A percentile compares a stretch with the other conserved stretches of the same genome.
These are phyloP conservation scores for Copsychus sechellarum DNA, from an alignment of 2,113 vertebrate genomes.

Conservation along the genomic window DNA sequence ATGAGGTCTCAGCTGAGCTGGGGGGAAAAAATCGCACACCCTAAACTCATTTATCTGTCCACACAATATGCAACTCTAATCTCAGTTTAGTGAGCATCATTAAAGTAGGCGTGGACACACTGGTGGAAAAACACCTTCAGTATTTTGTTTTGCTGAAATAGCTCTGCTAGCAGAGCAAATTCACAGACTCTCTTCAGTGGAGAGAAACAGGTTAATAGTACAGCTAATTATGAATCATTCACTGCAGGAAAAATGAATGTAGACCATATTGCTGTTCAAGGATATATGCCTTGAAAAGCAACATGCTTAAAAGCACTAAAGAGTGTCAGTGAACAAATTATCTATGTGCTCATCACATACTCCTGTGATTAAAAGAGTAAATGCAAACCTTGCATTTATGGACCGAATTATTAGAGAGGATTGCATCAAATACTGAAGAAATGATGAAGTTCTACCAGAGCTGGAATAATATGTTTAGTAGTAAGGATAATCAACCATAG, in stretches of 20 bases:
- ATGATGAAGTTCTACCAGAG: background rate
- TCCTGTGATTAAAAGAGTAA: background rate
- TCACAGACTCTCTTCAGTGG: background rate
- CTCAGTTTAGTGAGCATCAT: background rate
- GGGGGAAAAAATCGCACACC: background rate
- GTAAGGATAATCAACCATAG: background rate
- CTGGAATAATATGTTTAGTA: background rate
- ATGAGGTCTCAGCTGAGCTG: background rate
- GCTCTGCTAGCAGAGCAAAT: background rate
- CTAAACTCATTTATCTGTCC: background rate
- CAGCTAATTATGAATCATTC: background rate
- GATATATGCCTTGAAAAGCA: background rate
- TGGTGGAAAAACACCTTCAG: background rate
- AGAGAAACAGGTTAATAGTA: background rate
- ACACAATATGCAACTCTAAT: background rate
- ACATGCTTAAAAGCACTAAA: background rate
- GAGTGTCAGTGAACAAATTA: background rate
- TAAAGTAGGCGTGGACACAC: background rate
- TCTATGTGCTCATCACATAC: background rate
- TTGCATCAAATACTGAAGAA: background rate
- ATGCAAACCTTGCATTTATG: background rate
- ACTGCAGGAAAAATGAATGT: background rate
- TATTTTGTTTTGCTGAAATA: slow-evolving; percentile 4
- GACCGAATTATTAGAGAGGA: background rate
- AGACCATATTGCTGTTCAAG: background rate